Evolutionary conservation across 2,797 vertebrate species (phyloP).

Genomic region (Alosa sapidissima): DNA sequence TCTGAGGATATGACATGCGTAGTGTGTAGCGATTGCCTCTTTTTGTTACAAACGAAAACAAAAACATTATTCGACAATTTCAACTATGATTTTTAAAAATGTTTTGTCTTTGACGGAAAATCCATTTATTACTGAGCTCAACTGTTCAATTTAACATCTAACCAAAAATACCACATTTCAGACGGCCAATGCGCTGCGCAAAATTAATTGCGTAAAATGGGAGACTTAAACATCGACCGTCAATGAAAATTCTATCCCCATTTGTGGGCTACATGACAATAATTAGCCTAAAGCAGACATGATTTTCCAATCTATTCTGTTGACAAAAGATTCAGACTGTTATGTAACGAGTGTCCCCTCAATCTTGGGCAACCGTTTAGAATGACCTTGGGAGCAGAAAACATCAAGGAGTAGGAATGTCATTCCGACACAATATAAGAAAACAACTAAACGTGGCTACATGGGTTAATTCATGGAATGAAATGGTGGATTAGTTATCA

Average conservation of each 20-base stretch:
- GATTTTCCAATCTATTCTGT: slow-evolving; percentile 37
- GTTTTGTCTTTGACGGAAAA: neutral
- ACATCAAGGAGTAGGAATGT: slow-evolving; percentile 42
- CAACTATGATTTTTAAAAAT: neutral
- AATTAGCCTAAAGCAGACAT: slow-evolving; percentile 37
- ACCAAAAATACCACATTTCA: neutral
- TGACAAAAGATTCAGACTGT: slow-evolving; percentile 42
- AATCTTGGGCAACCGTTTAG: slow-evolving; percentile 46
- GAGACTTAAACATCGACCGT: neutral
- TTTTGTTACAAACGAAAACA: neutral
- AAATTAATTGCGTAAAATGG: slow-evolving; percentile 3
- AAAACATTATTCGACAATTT: neutral
- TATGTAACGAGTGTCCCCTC: slow-evolving; percentile 55
- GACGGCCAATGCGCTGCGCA: slow-evolving; percentile 7
- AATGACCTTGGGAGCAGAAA: slow-evolving; percentile 79
- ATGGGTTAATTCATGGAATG: slow-evolving; percentile 16
- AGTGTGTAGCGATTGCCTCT: neutral
- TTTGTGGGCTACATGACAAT: neutral
- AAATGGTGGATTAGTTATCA: neutral
- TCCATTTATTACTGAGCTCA: neutral
- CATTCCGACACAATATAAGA: slow-evolving; percentile 9
- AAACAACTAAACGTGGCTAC: slow-evolving; percentile 13
- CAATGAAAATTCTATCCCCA: neutral
- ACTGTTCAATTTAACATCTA: neutral
- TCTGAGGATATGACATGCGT: neutral